phyloP scores from a whole-genome alignment of 1,140 invertebrate genomes.

The Dryas iulia region DNA sequence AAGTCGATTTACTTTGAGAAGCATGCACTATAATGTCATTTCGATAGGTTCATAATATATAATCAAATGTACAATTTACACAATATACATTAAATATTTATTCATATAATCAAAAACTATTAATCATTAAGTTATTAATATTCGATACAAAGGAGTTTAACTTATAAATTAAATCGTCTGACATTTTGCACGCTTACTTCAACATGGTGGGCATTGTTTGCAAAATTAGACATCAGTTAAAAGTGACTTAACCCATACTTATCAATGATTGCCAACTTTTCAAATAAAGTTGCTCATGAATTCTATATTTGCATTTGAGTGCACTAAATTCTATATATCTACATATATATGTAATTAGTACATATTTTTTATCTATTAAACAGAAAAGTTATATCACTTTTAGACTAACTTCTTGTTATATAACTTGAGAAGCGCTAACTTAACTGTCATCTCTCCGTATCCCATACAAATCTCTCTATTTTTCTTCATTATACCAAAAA shows the following conservation, averaged over 20 bases:
- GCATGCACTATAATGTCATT: background rate
- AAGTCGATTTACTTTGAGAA: background rate
- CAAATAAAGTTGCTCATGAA: background rate
- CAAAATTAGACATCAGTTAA: background rate
- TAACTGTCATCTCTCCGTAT: background rate
- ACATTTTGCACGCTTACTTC: background rate
- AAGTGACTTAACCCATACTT: background rate
- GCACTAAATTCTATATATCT: background rate
- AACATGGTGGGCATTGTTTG: background rate
- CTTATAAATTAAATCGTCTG: background rate
- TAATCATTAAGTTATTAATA: background rate
- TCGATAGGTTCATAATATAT: background rate
- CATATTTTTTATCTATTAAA: background rate
- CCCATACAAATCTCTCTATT: conserved; percentile 28
- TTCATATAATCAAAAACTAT: background rate
- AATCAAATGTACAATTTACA: background rate
- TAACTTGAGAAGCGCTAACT: too few species aligned
- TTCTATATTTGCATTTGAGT: background rate
- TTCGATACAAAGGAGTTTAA: background rate
- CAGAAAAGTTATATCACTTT: background rate
- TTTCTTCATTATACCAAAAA: too few species aligned
- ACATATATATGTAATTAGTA: conserved; percentile 4
- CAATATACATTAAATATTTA: background rate
- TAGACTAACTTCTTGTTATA: too few species aligned
- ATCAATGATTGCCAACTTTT: conserved; percentile 1